Percentiles rank a stretch among this genome's conserved stretches.
phyloP scores from a whole-genome alignment of 2,797 vertebrate genomes.

The Esox masquinongy region DNA sequence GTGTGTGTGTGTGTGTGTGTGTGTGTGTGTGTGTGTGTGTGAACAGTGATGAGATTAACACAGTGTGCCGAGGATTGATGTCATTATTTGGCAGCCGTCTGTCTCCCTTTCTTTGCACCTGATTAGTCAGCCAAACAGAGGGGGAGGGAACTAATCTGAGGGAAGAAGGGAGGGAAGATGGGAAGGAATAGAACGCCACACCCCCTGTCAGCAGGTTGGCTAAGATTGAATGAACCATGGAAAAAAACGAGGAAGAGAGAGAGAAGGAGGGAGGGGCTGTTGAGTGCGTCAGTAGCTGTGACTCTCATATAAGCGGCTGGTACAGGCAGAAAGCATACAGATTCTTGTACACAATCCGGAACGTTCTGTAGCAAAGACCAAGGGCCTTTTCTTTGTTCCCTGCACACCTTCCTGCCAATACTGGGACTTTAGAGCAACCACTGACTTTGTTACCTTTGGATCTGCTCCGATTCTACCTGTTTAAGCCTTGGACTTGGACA shows the following conservation, averaged over 20 bases:
- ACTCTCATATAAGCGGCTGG: constrained; percentile 53
- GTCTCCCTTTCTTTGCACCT: constrained; percentile 15
- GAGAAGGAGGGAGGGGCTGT: constrained; percentile 30
- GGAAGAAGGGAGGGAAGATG: neutral
- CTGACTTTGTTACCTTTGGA: neutral
- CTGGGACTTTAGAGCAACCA: neutral
- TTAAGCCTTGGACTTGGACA: neutral
- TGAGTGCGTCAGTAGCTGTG: constrained; percentile 61
- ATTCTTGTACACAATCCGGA: neutral
- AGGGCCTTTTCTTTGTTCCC: neutral
- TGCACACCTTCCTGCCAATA: too few relatives aligned
- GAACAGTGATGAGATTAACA: constrained; percentile 30
- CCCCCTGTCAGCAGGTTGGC: neutral
- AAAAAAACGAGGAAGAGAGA: neutral
- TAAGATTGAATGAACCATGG: constrained; percentile 1
- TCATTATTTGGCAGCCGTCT: constrained; percentile 55
- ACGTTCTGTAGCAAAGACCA: neutral
- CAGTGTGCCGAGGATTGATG: constrained; percentile 45
- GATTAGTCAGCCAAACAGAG: constrained; percentile 58
- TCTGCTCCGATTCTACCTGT: neutral
- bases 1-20: neutral
- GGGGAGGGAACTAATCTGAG: constrained; percentile 31
- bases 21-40: neutral
- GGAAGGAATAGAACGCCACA: neutral
- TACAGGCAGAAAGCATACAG: neutral